Base-by-base conservation (phyloP, 1,140 invertebrate genomes). In the Aphelinus certus region DNA sequence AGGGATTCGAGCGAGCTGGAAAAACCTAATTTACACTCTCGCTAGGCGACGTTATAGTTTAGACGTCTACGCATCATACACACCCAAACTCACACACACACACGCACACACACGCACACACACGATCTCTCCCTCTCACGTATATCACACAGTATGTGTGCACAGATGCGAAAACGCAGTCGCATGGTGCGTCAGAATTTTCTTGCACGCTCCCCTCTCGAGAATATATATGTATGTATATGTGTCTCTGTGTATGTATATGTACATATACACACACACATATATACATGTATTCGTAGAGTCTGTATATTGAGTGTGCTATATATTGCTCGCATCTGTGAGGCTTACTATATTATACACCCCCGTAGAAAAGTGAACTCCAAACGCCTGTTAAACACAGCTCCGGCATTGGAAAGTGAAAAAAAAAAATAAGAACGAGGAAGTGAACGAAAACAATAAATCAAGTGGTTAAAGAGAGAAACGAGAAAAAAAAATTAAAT, bases 101-200 rank as follows among this genome's bases (percentile, higher is more conserved):
- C 72, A 71, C 70, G 53, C 68, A 73, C 73, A 62, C 71, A 74
- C 74, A 72, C 72, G 73, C 70, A 57, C 68, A 73, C 73, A 62
- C 75, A 74, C 26, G 57, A 51, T 62, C 75, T 60, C 67, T 64
- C 26, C 26, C 26, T 26, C 26, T 26, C 26, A 26, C 26, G 26
- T 26, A 0, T 26, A 26, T 26, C 66, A 55, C 60, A 53, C 57
- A 68, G 65, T 63, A 65, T 62, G 63, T 43, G 47, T 61, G 48
- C 71, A 67, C 66, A 56, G 64, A 66, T 56, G 46, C 43, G 69
- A 45, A 62, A 51, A 68, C 71, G 5, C 74, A 63, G 9, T n/a
- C n/a, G 10, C 43, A 56, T 46, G 3, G 7, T 26, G 26, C 26
- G 26, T 26, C 26, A 26, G 26, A 26, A 26, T 26, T 26, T 26